Percentiles rank a stretch among this genome's conserved stretches.
phyloP scores from a whole-genome alignment of 2,113 vertebrate genomes.

The Ictidomys tridecemlineatus region DNA sequence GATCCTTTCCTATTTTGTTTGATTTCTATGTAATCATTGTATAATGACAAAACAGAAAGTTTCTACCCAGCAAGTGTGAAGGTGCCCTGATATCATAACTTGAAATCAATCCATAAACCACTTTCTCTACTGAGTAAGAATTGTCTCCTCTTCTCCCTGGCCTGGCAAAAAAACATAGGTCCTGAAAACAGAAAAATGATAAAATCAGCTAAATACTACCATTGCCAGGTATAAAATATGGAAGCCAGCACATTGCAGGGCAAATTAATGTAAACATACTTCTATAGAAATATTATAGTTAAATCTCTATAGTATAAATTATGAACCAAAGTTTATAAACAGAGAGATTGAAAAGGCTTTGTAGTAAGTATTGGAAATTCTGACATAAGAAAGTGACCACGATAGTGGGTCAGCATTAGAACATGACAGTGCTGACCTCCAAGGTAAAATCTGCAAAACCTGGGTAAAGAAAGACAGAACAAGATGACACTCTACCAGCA shows the following conservation, averaged over 20 bases:
- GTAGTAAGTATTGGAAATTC: conserved; percentile 2
- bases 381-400: neutral
- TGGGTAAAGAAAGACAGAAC: neutral
- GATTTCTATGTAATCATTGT: neutral
- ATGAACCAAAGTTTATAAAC: neutral
- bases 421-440: neutral
- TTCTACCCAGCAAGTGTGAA: neutral
- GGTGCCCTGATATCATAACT: neutral
- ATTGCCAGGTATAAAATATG: neutral
- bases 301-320: conserved; percentile 4
- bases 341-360: neutral
- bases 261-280: neutral
- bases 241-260: neutral
- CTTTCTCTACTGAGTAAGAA: neutral
- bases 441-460: neutral
- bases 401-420: neutral
- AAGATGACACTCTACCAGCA: neutral
- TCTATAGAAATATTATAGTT: conserved; percentile 22
- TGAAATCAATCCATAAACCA: conserved; percentile 42
- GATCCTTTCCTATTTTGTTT: neutral
- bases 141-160: neutral
- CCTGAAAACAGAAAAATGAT: neutral
- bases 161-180: neutral
- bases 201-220: neutral
- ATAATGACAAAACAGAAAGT: conserved; percentile 16